A percentile compares a stretch with the other conserved stretches of the same genome.
Conservation (phyloP, 1,140 invertebrate species). For the Eulimnadia texana region DNA sequence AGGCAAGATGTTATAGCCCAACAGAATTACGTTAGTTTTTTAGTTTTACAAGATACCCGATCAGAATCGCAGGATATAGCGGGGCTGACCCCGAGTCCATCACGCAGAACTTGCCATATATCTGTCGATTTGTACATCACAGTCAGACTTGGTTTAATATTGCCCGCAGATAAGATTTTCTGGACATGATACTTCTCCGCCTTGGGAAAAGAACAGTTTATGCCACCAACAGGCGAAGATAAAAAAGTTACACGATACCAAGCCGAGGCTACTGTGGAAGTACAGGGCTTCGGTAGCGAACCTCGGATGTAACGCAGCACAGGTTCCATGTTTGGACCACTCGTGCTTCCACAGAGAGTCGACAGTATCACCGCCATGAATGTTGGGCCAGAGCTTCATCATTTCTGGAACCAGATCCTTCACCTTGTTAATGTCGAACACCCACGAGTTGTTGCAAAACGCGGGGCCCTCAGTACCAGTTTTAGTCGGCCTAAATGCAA, state of each 20-base stretch:
- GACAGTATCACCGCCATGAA: slow-evolving; percentile 41
- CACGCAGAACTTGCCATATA: not conserved
- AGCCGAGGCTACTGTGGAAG: slow-evolving; percentile 48
- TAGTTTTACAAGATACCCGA: not conserved
- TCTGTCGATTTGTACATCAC: slow-evolving; percentile 2
- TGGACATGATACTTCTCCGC: not conserved
- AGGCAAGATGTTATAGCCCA: not conserved
- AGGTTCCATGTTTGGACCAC: slow-evolving; percentile 73
- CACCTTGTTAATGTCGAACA: slow-evolving; percentile 43
- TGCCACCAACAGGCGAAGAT: not conserved
- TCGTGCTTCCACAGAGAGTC: slow-evolving; percentile 63
- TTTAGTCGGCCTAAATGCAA: slow-evolving; percentile 45
- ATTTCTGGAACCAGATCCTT: slow-evolving; percentile 42
- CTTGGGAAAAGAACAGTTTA: not conserved
- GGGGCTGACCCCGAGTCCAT: not conserved
- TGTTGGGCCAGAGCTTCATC: slow-evolving; percentile 52
- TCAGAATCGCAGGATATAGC: not conserved
- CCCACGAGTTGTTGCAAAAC: slow-evolving; percentile 48
- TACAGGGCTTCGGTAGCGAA: slow-evolving; percentile 55
- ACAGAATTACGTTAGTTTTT: not conserved
- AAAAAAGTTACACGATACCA: slow-evolving; percentile 25
- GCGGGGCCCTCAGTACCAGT: slow-evolving; percentile 44
- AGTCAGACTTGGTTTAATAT: not conserved
- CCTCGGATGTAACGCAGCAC: slow-evolving; percentile 42
- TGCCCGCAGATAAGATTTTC: not conserved